These are phyloP conservation scores for Zaprionus nigranus DNA, from an alignment of 1,140 invertebrate species.

Conservation along the genomic window DNA sequence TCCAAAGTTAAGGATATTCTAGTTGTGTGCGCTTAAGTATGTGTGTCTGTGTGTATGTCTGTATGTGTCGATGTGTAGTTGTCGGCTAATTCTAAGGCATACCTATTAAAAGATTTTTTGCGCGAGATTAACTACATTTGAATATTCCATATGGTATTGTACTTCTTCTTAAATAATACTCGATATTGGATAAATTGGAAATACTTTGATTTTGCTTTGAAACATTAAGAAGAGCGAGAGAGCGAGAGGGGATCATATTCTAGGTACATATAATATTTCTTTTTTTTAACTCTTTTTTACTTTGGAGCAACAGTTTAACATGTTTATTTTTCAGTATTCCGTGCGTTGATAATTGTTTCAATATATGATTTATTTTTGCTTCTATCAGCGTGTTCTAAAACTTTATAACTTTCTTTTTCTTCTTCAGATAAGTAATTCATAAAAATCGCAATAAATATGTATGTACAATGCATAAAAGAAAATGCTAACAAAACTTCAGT, in stretches of 20 bases:
- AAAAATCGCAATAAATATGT: slow-evolving; percentile 27
- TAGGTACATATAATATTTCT: slow-evolving; percentile 24
- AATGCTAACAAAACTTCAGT: not conserved
- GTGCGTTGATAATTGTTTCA: slow-evolving; percentile 14
- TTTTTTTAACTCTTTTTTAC: slow-evolving; percentile 33
- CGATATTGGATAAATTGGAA: slow-evolving; percentile 27
- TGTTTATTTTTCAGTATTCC: slow-evolving; percentile 52
- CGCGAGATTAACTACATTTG: slow-evolving; percentile 69
- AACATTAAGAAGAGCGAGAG: slow-evolving; percentile 59
- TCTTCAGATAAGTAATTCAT: slow-evolving; percentile 10
- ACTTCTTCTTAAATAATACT: slow-evolving; percentile 33
- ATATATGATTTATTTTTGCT: slow-evolving; percentile 8
- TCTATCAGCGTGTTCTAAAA: slow-evolving; percentile 4
- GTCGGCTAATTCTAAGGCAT: slow-evolving; percentile 62
- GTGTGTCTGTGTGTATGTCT: slow-evolving; percentile 31
- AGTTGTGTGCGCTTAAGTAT: slow-evolving; percentile 5
- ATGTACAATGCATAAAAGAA: slow-evolving; percentile 59
- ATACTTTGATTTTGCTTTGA: slow-evolving; percentile 32
- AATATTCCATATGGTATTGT: slow-evolving; percentile 51
- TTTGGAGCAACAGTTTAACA: slow-evolving; percentile 81
- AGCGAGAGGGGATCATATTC: slow-evolving; percentile 56
- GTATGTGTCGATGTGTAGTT: slow-evolving; percentile 31
- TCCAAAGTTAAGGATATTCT: slow-evolving; percentile 1
- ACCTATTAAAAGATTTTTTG: slow-evolving; percentile 84
- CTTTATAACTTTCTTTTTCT: not conserved